Base-by-base conservation (phyloP, 1,140 invertebrate genomes). In the Zeugodacus cucurbitae region DNA sequence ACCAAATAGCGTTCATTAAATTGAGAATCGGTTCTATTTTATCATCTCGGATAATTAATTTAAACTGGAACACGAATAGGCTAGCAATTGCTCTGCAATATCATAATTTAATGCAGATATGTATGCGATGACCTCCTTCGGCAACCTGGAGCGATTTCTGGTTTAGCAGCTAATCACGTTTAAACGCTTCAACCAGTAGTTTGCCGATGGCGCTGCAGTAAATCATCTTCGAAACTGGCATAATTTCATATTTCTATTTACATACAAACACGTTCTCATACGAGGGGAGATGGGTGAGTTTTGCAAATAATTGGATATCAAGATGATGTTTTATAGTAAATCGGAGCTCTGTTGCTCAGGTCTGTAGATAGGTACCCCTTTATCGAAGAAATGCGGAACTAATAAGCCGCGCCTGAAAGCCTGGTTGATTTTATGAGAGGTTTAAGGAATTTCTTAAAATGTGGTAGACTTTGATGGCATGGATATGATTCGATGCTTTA, bases 141-240 rank as follows among this genome's bases (percentile, higher is more conserved):
- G 10, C 74, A 48, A 7, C 74, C n/a, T 82, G 41, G 11, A 34
- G 74, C 41, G 20, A 14, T 82, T 82, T 44, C 74, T 82, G 74
- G 34, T 82, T 82, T 82, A 48, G 17, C 74, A 82, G 74, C 74
- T 82, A 82, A 82, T 82, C 74, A 82, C 41, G 41, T 82, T 82
- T 82, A 82, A 82, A 82, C 74, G 74, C 48, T 82, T 82, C 22
- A 82, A 82, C 74, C 44, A 48, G 74, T 82, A 82, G 74, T 82
- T 82, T 34, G 74, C 74, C 74, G 44, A 48, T 82, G 41, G 74
- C 41, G 74, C 74, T 82, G 41, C 44, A 82, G 41, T 41, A 82
- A 82, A 82, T 82, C 41, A 82, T 41, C 74, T 48, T 48, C 20
- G 74, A 82, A 82, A 82, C 74, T 48, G 74, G 41, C 74, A 82